Evolutionary conservation across 1,140 invertebrate genomes (phyloP).

Genomic region (Mactra quadrangularis): DNA sequence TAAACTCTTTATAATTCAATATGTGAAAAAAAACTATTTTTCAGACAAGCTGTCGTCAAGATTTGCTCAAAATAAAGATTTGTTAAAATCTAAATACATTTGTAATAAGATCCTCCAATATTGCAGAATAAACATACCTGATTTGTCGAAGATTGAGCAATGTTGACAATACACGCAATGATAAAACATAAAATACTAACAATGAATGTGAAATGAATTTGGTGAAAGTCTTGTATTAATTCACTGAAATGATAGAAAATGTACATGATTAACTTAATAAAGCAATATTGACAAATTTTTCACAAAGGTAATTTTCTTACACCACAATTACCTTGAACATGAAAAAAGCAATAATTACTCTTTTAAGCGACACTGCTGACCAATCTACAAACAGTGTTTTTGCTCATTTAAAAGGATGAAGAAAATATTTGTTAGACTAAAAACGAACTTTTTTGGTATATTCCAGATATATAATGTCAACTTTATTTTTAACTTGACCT

Average conservation of each 20-base stretch:
- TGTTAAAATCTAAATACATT: too few relatives aligned
- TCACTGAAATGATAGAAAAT: constrained; percentile 1
- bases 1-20: too few relatives aligned
- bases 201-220: constrained; percentile 16
- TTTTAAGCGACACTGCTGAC: neutral
- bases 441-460: too few relatives aligned
- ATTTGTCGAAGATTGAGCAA: neutral
- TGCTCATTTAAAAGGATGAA: too few relatives aligned
- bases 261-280: too few relatives aligned
- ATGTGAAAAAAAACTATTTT: too few relatives aligned
- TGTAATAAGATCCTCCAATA: neutral
- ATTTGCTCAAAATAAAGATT: too few relatives aligned
- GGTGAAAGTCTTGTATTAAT: constrained; percentile 7
- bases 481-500: too few relatives aligned
- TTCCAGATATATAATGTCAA: too few relatives aligned
- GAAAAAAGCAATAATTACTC: neutral
- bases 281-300: neutral
- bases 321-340: neutral
- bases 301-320: neutral
- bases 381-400: too few relatives aligned
- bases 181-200: neutral
- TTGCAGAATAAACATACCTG: constrained; percentile 16
- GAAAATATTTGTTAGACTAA: too few relatives aligned
- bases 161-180: neutral
- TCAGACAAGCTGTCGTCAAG: too few relatives aligned